Percentiles rank a stretch among this genome's conserved stretches.
Evolutionary conservation across 2,888 invertebrate genomes (phyloP).

Genomic region (Drosophila atripex): DNA sequence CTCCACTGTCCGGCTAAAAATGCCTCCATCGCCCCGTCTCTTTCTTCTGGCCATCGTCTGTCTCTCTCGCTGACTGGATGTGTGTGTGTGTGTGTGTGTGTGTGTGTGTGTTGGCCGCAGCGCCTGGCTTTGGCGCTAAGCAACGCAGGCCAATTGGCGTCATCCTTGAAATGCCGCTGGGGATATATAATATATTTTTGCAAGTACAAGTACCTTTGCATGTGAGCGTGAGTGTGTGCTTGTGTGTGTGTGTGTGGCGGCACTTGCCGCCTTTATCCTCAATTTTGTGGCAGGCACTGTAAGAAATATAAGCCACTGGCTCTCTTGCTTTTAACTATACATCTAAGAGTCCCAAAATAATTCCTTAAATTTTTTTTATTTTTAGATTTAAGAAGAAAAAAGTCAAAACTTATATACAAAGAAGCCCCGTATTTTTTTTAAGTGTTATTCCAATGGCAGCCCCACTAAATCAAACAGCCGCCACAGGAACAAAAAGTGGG

Average conservation of each 20-base stretch:
- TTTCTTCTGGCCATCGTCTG: constrained; percentile 25
- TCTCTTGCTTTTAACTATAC: neutral
- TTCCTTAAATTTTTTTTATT: no score
- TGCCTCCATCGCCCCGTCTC: constrained; percentile 41
- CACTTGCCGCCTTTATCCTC: constrained; percentile 50
- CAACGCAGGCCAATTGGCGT: constrained; percentile 73
- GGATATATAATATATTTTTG: constrained; percentile 10
- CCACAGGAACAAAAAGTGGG: constrained; percentile 37
- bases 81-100: constrained; percentile 14
- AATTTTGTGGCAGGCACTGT: constrained; percentile 17
- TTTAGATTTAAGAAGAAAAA: no score
- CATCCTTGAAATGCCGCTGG: constrained; percentile 65
- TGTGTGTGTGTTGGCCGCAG: constrained; percentile 22
- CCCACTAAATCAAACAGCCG: constrained; percentile 71
- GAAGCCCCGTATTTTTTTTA: constrained; percentile 3
- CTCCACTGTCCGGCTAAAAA: constrained; percentile 46
- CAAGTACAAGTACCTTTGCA: neutral
- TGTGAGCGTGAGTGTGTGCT: constrained; percentile 9
- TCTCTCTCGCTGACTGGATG: constrained; percentile 17
- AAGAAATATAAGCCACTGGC: neutral
- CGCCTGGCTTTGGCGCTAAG: constrained; percentile 64
- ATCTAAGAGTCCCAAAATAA: no score
- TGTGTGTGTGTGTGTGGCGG: constrained; percentile 49
- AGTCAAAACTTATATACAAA: no score
- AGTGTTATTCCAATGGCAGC: constrained; percentile 32